phyloP scores from a whole-genome alignment of 2,797 vertebrate species.

The Gallinago stenura region DNA sequence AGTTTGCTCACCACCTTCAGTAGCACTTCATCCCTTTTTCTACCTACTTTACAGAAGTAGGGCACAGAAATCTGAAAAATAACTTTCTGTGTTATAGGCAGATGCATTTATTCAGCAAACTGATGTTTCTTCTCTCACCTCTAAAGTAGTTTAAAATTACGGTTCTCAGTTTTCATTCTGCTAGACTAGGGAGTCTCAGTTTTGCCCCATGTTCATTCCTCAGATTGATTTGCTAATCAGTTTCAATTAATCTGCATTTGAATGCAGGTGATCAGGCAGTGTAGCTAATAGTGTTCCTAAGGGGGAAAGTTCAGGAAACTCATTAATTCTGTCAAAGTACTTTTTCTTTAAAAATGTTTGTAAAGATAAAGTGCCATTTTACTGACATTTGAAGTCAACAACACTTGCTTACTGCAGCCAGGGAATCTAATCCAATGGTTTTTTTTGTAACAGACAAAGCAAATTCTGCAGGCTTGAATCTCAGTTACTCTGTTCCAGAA shows the following conservation, averaged over 20 bases:
- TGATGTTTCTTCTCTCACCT: not conserved
- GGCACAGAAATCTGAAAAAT: not conserved
- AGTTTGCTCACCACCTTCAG: not conserved
- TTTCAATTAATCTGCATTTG: not conserved
- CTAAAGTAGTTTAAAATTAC: not conserved
- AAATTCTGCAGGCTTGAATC: not conserved
- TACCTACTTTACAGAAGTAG: not conserved
- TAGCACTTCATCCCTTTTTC: not conserved
- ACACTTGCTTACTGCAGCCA: not conserved
- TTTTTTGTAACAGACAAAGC: not conserved
- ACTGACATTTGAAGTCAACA: not conserved
- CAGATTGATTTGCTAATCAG: not conserved
- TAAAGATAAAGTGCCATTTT: not conserved
- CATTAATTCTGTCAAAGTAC: not conserved
- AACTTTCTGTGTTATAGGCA: not conserved
- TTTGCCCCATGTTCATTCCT: not conserved
- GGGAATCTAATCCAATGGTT: fast-evolving
- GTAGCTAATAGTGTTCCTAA: not conserved
- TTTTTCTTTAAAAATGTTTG: not conserved
- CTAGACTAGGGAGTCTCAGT: not conserved
- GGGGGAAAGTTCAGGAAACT: not conserved
- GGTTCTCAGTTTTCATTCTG: not conserved
- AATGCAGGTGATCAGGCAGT: not conserved
- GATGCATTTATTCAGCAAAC: not conserved
- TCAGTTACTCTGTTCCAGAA: not conserved